phyloP scores from a whole-genome alignment of 2,113 vertebrate genomes.

The Dinomys branickii region DNA sequence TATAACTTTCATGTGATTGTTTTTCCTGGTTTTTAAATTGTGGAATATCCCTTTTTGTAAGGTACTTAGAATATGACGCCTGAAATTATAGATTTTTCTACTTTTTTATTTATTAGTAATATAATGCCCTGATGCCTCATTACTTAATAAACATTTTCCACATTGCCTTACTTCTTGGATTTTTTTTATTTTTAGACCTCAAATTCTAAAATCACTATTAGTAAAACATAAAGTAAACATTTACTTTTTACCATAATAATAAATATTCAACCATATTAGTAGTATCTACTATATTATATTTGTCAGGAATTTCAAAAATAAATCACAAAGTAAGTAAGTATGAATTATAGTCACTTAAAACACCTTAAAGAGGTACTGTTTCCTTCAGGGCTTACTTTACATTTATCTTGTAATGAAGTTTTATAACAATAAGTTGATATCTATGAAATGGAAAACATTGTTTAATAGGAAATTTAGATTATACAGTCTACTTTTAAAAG shows the following conservation, averaged over 20 bases:
- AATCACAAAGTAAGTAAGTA: neutral
- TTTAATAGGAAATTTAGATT: neutral
- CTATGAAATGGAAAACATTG: neutral
- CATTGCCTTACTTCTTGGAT: neutral
- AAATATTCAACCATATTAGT: neutral
- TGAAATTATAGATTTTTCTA: neutral
- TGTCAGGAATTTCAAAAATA: slow-evolving; percentile 12
- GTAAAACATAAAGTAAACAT: neutral
- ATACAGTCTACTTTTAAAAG: neutral
- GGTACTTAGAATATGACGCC: neutral
- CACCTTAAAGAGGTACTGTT: neutral
- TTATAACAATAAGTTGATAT: neutral
- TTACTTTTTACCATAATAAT: neutral
- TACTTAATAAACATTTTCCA: neutral
- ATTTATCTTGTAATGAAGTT: neutral
- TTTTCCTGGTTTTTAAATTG: neutral
- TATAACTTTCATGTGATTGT: neutral
- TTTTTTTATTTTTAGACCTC: neutral
- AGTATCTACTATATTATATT: neutral
- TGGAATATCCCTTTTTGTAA: neutral
- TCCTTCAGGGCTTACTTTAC: neutral
- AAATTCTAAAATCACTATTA: neutral
- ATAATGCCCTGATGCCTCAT: neutral
- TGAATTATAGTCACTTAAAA: neutral
- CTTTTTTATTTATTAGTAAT: neutral